Evolutionary conservation across 1,140 invertebrate species (phyloP), one percentile per base, ranked within the genome.

Genomic region (Sminthurinus signatus): DNA sequence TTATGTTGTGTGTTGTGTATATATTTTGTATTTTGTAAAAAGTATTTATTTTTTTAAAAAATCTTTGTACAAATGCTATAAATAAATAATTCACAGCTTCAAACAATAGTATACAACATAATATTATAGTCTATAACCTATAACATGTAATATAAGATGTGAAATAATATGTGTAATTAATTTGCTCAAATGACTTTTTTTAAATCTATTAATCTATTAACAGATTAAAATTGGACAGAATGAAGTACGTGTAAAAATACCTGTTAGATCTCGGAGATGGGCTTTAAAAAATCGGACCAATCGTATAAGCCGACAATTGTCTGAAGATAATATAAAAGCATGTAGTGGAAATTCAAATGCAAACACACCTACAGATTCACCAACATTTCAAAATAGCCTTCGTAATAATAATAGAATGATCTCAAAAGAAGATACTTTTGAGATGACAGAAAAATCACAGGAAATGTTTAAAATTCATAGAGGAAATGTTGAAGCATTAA

Each of bases 251-350:
- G 63, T 72, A 3, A 50, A 58, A 15, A 83, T 89, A 36, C 86
- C 87, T 0, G 81, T 89, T 27, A 82, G 87, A 60, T 85, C 86
- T 0, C 78, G 87, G 21, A 82, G 85, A 2, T 86, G 85, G 84
- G 81, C 84, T 21, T 76, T 83, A 27, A 69, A 66, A 56, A 69
- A 64, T 54, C n/a, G 57, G 51, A 31, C 29, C 28, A 64, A 68
- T 43, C 36, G 66, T 50, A 68, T 68, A 42, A 64, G 61, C 43
- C 48, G 66, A 19, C 56, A 64, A 25, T 29, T 64, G 4, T 68
- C 66, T n/a, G 58, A 68, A 39, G 66, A 68, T 46, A 55, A 58
- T 27, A 59, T 67, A 27, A 62, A 67, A n/a, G 23, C 46, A 21
- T 36, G 51, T 27, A 15, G 44, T 27, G 51, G 36, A 46, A 43